phyloP scores from a whole-genome alignment of 2,113 vertebrate genomes.

The Nematolebias whitei region DNA sequence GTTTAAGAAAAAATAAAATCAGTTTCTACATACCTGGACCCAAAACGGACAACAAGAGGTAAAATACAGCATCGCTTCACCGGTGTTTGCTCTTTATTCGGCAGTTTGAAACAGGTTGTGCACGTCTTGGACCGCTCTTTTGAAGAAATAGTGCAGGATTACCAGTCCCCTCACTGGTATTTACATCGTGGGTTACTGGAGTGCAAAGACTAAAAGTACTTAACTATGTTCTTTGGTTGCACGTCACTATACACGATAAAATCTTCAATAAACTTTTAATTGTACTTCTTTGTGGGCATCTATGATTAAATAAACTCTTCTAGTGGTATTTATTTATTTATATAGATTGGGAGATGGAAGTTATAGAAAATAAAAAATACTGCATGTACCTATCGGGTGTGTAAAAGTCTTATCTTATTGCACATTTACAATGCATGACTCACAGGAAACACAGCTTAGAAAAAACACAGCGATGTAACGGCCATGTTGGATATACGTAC shows the following conservation, averaged over 20 bases:
- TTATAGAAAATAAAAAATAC: constrained; percentile 34
- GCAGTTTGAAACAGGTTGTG: constrained; percentile 17
- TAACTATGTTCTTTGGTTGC: constrained; percentile 71
- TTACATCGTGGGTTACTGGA: constrained; percentile 48
- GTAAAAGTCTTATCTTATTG: constrained; percentile 43
- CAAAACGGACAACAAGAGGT: background rate
- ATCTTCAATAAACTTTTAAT: constrained; percentile 46
- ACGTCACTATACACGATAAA: constrained; percentile 55
- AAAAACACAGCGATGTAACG: constrained; percentile 44
- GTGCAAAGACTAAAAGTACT: constrained; percentile 58
- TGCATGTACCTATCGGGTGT: constrained; percentile 25
- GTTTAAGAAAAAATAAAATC: constrained; percentile 24
- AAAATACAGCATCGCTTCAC: constrained; percentile 19
- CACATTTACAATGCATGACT: constrained; percentile 71
- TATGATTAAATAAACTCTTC: constrained; percentile 34
- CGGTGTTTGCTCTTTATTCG: constrained; percentile 20
- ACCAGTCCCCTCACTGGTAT: constrained; percentile 42
- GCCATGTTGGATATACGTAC: constrained; percentile 57
- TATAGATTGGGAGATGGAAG: constrained; percentile 3
- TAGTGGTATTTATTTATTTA: constrained; percentile 5
- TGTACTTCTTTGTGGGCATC: constrained; percentile 28
- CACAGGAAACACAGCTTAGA: constrained; percentile 57
- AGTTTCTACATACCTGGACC: constrained; percentile 19
- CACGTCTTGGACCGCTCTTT: constrained; percentile 16
- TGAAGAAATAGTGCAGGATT: constrained; percentile 18